These are phyloP conservation scores for Leucoraja ocellata DNA, from an alignment of 2,797 vertebrate species.

Conservation along the genomic window DNA sequence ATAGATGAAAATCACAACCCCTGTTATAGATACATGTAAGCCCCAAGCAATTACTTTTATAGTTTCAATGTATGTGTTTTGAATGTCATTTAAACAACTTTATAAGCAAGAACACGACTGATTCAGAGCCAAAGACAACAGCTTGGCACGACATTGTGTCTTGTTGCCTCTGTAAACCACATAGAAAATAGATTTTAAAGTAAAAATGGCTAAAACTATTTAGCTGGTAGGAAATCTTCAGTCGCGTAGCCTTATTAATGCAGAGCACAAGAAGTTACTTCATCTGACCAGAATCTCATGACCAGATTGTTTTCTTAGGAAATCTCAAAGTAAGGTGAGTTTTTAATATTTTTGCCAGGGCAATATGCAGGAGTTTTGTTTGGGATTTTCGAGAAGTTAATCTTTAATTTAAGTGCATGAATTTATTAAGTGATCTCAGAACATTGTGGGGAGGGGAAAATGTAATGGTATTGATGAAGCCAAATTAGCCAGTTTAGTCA, in stretches of 20 bases:
- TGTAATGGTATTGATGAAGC: background rate
- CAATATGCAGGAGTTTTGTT: background rate
- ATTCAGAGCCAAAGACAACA: background rate
- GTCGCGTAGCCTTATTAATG: background rate
- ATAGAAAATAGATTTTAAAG: background rate
- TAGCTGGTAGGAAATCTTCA: background rate
- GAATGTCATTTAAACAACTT: background rate
- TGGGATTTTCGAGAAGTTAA: background rate
- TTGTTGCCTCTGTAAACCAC: background rate
- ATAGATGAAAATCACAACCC: background rate
- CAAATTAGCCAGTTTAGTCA: too few species aligned
- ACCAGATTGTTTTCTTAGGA: background rate
- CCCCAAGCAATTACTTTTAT: background rate
- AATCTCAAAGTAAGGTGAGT: background rate
- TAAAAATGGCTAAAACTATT: background rate
- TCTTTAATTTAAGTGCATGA: background rate
- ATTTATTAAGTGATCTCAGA: background rate
- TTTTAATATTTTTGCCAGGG: background rate
- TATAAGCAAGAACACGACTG: background rate
- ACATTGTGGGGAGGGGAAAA: background rate
- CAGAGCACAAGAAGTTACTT: background rate
- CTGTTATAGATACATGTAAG: constrained; percentile 24
- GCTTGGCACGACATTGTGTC: background rate
- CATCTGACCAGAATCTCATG: background rate
- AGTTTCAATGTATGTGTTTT: background rate